Conservation (phyloP, 2,113 vertebrate genomes). For the Chelonoidis abingdonii region DNA sequence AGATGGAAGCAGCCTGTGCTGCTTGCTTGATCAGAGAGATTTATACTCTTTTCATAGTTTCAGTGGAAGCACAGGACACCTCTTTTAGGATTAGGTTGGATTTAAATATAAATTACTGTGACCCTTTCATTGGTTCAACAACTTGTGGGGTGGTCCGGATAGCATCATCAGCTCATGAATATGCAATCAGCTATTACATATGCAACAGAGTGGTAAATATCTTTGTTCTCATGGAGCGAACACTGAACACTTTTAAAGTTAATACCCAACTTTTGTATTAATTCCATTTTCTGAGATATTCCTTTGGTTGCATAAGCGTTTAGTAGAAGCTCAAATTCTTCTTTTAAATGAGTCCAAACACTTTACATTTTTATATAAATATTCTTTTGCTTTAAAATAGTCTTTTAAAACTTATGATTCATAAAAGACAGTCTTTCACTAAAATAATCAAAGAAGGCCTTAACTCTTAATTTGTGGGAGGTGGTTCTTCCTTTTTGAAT, state of each 20-base stretch:
- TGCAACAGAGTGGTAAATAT: not conserved
- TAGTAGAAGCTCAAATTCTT: not conserved
- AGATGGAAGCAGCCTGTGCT: not conserved
- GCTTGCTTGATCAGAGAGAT: not conserved
- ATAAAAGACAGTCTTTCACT: not conserved
- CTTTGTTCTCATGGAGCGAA: not conserved
- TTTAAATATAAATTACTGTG: not conserved
- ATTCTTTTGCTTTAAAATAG: not conserved
- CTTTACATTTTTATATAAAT: not conserved
- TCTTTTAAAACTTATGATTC: not conserved
- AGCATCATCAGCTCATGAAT: not conserved
- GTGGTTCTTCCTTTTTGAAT: not conserved
- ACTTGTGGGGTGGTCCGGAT: not conserved
- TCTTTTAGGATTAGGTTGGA: not conserved
- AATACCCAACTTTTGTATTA: not conserved
- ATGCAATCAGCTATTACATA: not conserved
- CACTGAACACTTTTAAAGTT: not conserved
- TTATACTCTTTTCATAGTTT: not conserved
- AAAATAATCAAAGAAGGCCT: not conserved
- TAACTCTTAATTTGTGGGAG: not conserved
- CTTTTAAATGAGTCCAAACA: not conserved
- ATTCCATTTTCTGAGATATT: not conserved
- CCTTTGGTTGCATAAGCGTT: not conserved
- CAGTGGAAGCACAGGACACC: not conserved
- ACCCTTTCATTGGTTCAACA: not conserved